These are phyloP conservation scores for Falco berigora DNA, from an alignment of 2,797 vertebrate species.

Conservation along the genomic window DNA sequence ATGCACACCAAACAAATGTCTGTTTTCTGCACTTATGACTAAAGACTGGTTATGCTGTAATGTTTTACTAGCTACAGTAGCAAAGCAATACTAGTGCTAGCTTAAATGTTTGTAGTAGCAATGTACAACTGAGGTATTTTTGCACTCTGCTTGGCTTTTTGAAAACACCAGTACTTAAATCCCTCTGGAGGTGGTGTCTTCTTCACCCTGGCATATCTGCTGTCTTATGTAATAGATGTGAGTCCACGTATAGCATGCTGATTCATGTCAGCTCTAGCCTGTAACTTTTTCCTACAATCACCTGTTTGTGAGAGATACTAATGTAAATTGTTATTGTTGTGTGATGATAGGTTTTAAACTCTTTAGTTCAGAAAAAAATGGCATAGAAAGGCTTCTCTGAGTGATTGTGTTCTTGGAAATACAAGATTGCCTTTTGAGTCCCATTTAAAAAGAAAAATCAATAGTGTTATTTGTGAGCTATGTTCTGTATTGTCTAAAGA, in stretches of 20 bases:
- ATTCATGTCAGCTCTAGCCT: not conserved
- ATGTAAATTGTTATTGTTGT: not conserved
- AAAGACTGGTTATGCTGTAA: not conserved
- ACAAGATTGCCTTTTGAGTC: not conserved
- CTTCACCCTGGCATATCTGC: not conserved
- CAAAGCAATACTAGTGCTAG: not conserved
- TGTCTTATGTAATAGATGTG: not conserved
- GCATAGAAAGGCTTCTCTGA: not conserved
- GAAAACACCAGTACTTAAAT: not conserved
- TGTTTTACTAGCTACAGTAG: not conserved
- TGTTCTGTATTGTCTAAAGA: not conserved
- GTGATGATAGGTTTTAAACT: not conserved
- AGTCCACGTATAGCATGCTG: accelerated
- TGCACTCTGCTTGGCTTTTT: not conserved
- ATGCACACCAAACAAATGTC: accelerated
- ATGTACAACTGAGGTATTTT: accelerated
- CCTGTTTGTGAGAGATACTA: not conserved
- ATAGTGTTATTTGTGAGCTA: not conserved
- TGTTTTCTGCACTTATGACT: not conserved
- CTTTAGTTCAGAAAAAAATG: not conserved
- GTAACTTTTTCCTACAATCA: not conserved
- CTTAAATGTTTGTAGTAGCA: not conserved
- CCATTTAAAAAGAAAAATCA: not conserved
- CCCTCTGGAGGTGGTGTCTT: accelerated
- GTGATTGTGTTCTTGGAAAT: not conserved